Evolutionary conservation across 2,113 vertebrate genomes (phyloP), one percentile per base, ranked within the genome.

Genomic region (Hemicordylus capensis): DNA sequence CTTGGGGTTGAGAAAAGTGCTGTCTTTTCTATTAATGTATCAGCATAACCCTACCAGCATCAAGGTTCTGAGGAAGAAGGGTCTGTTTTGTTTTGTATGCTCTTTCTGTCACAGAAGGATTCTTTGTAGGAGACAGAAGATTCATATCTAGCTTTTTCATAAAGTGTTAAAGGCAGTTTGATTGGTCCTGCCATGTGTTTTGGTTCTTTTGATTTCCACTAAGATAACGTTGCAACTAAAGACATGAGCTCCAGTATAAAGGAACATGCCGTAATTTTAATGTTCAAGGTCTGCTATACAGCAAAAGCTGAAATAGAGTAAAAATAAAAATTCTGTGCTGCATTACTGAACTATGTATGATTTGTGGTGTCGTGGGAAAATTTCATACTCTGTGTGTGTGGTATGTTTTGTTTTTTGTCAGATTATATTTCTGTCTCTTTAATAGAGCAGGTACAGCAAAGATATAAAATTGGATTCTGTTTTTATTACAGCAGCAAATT

Each of bases 181-280:
- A 48, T 82, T 76, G 10, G 83, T 85, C 88, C 54, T 61, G 26
- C 0, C 4, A 26, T 88, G 34, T 79, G 78, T 76, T 31, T 90
- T 56, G 1, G 63, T 90, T 87, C 26, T 86, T 85, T 87, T 81
- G 9, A 80, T 31, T 90, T 88, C 42, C 82, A 9, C 26, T 81
- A 46, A 56, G 15, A 19, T 67, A 44, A 1, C 56, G 70, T 76
- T 87, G 72, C 42, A 15, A 81, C n/a, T 66, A 78, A 91, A 70
- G 48, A 58, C 2, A 26, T 28, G 39, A 37, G 56, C 46, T 56
- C 34, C 6, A 81, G 12, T 58, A 70, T 28, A 56, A 89, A 77
- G 76, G 37, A 87, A 39, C 12, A 76, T 11, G 26, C 82, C 63
- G 20, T 87, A 74, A 87, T 63, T 0, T 42, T 42, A 70, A 85